Evolutionary conservation across 1,140 invertebrate species (phyloP), one percentile per base, ranked within the genome.

Genomic region (Penaeus indicus): DNA sequence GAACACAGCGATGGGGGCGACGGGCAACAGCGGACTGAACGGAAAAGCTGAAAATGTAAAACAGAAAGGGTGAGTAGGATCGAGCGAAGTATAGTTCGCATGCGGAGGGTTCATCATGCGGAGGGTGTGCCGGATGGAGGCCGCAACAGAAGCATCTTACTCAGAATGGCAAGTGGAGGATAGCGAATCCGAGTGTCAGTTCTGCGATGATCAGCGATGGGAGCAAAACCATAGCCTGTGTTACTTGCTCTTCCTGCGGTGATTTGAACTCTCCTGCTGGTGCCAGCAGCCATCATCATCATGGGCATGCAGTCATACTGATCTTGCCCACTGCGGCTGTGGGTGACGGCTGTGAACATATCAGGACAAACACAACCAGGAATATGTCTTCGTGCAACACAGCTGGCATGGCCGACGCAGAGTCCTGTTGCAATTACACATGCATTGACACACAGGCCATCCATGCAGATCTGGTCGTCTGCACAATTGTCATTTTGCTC

Each of bases 251-350:
- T 22, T 54, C 38, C 42, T 21, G 32, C 19, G 61, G 21, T 32
- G 54, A 75, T 38, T 27, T 25, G 16, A 8, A 22, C 25, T 42
- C 25, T 19, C 42, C 84, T 60, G 42, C n/a, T 38, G 5, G n/a
- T 22, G 10, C 11, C 47, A 22, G 60, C n/a, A 10, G 18, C 72
- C 84, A 81, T 42, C 84, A 72, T 80, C n/a, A 61, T 32, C 78
- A 86, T 82, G 27, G 78, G 89, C 89, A 82, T 75, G 54, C 89
- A 90, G 54, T 90, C 89, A 47, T 85, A 90, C 47, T 72, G 60
- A 27, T 72, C n/a, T 25, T 67, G 64, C 1, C 67, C 60, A 19
- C 54, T 38, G 7, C 47, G 19, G 10, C 27, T 60, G 19, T 60
- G 72, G 25, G 89, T 82, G 63, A 86, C 64, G 32, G 89, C 84